Percentiles rank a stretch among this genome's conserved stretches.
phyloP scores from a whole-genome alignment of 2,797 vertebrate genomes.

The Allobates femoralis region DNA sequence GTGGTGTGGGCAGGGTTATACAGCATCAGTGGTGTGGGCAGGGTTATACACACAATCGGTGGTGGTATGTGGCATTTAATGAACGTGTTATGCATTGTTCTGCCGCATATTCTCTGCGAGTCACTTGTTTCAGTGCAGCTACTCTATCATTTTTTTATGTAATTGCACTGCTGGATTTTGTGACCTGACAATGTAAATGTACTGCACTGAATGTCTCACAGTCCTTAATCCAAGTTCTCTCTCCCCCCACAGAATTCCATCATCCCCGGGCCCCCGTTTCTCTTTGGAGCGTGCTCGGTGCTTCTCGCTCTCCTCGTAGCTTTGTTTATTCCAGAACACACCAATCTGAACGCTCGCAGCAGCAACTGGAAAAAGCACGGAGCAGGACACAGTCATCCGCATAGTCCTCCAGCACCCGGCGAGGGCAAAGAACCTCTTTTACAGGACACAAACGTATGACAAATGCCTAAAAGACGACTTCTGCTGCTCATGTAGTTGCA shows the following conservation, averaged over 20 bases:
- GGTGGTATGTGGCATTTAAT: too few species aligned
- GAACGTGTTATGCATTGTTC: too few species aligned
- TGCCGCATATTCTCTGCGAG: too few species aligned
- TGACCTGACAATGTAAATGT: not conserved
- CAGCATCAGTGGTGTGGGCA: too few species aligned
- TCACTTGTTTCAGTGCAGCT: too few species aligned
- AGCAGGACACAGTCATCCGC: conserved; percentile 81
- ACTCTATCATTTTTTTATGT: too few species aligned
- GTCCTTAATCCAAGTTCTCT: not conserved
- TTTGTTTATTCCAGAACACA: conserved; percentile 88
- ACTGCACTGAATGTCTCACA: not conserved
- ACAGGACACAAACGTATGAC: conserved; percentile 88
- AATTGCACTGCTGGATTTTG: too few species aligned
- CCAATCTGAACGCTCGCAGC: conserved; percentile 76
- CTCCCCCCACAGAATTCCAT: conserved; percentile 79
- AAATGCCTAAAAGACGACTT: conserved; percentile 35
- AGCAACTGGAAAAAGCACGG: conserved; percentile 87
- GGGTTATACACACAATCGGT: too few species aligned
- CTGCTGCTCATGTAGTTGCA: conserved; percentile 49
- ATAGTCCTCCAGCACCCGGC: conserved; percentile 81
- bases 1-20: too few species aligned
- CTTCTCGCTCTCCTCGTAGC: conserved; percentile 87
- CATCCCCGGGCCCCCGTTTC: conserved; percentile 85
- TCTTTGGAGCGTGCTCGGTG: conserved; percentile 87
- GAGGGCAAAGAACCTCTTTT: conserved; percentile 88